phyloP scores from a whole-genome alignment of 1,140 invertebrate genomes.

The Drosophila auraria region DNA sequence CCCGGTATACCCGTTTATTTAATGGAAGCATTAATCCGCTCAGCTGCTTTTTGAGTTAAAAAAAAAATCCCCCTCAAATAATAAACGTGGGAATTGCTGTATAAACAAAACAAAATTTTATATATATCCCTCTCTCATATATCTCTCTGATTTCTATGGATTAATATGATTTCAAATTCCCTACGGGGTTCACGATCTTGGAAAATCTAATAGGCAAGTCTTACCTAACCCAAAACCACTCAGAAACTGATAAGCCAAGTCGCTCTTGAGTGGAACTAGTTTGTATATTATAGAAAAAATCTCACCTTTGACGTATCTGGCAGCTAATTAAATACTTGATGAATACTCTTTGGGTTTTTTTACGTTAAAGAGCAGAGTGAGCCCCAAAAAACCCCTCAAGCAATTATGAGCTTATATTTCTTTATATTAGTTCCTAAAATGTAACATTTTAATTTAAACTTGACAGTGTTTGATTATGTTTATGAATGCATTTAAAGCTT shows the following conservation, averaged over 20 bases:
- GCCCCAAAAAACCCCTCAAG: neutral
- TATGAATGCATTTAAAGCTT: neutral
- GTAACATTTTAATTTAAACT: too few relatives aligned
- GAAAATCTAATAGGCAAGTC: neutral
- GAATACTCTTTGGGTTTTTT: neutral
- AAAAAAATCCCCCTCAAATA: too few relatives aligned
- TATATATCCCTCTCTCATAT: neutral
- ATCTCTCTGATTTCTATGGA: neutral
- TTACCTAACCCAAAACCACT: neutral
- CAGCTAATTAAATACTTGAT: neutral
- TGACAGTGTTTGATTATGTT: too few relatives aligned
- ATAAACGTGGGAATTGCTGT: constrained; percentile 17
- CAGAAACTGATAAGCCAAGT: neutral
- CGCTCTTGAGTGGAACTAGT: constrained; percentile 7
- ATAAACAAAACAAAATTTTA: constrained; percentile 30
- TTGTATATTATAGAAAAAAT: too few relatives aligned
- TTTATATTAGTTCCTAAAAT: too few relatives aligned
- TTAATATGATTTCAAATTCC: neutral
- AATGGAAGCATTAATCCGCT: neutral
- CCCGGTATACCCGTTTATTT: neutral
- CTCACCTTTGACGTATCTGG: too few relatives aligned
- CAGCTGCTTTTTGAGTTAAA: too few relatives aligned
- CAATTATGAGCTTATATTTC: neutral
- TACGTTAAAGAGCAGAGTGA: neutral
- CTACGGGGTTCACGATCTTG: neutral